Percentiles rank a stretch among this genome's conserved stretches.
Conservation (phyloP, 2,797 vertebrate species). For the Benthosema pterotum region DNA sequence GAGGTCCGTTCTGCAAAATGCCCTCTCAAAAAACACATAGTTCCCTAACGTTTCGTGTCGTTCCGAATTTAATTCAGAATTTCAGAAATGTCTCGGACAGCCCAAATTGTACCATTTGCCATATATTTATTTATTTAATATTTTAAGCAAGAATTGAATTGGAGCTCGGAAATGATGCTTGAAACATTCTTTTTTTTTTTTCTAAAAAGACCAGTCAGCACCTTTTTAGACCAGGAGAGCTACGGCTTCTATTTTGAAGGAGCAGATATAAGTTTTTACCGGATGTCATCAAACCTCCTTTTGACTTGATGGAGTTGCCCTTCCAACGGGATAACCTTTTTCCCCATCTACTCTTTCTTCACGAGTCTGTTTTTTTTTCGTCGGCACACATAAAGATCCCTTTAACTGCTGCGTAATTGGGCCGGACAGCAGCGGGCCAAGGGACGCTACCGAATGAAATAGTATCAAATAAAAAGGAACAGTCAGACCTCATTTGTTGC, state of each 20-base stretch:
- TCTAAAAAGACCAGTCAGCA: not conserved
- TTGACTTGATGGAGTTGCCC: not conserved
- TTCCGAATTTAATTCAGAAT: too few species aligned
- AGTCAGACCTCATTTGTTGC: constrained; percentile 77
- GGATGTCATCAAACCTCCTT: not conserved
- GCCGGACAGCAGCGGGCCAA: constrained; percentile 57
- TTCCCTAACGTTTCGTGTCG: too few species aligned
- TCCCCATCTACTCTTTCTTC: not conserved
- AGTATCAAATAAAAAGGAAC: constrained; percentile 78
- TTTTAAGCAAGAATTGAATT: not conserved
- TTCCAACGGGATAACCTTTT: not conserved
- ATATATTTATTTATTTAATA: too few species aligned
- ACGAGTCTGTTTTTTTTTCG: not conserved
- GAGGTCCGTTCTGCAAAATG: too few species aligned
- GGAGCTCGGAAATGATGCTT: constrained; percentile 2
- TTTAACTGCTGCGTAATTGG: constrained; percentile 63
- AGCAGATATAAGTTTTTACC: not conserved
- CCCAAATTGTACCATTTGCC: too few species aligned
- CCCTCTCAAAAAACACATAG: too few species aligned
- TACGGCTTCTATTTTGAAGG: not conserved
- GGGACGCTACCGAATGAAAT: constrained; percentile 69
- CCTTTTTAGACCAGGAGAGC: not conserved
- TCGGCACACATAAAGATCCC: constrained; percentile 43
- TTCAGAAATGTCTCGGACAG: not conserved
- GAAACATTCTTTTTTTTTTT: not conserved